Conservation (phyloP, 2,888 invertebrate genomes). For the Meta bourneti region DNA sequence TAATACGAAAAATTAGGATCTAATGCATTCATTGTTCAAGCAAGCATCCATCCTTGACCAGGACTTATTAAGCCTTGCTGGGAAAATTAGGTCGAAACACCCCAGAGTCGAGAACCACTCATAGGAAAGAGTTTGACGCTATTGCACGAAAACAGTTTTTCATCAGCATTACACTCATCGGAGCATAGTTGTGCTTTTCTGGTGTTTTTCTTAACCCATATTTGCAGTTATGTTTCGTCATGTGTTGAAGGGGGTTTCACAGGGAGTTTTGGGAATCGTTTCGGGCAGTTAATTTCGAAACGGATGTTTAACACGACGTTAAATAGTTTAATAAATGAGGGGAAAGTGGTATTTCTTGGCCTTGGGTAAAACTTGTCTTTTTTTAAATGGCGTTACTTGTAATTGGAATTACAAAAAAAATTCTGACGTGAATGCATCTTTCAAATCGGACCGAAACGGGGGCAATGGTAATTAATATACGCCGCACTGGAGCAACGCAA, state of each 20-base stretch:
- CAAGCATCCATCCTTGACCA: constrained; percentile 50
- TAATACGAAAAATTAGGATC: too few species aligned
- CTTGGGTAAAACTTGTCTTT: too few species aligned
- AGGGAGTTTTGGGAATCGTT: not conserved
- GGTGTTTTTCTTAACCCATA: constrained; percentile 7
- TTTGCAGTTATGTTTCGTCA: not conserved
- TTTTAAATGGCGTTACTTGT: too few species aligned
- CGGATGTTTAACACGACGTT: too few species aligned
- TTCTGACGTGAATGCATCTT: too few species aligned
- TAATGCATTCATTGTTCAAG: not conserved
- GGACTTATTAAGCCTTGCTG: constrained; percentile 4
- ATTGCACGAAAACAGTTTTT: not conserved
- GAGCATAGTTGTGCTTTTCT: not conserved
- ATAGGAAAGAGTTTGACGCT: not conserved
- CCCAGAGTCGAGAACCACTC: not conserved
- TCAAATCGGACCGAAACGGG: too few species aligned
- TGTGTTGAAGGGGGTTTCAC: not conserved
- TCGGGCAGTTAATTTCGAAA: not conserved
- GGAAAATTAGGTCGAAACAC: constrained; percentile 40
- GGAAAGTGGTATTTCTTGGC: too few species aligned
- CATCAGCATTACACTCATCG: not conserved
- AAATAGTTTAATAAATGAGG: too few species aligned
- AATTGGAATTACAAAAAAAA: too few species aligned
- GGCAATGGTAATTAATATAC: too few species aligned
- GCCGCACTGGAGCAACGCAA: too few species aligned